Percentiles rank a stretch among this genome's conserved stretches.
These are phyloP conservation scores for Caranx melampygus DNA, from an alignment of 2,113 vertebrate genomes.

Conservation along the genomic window DNA sequence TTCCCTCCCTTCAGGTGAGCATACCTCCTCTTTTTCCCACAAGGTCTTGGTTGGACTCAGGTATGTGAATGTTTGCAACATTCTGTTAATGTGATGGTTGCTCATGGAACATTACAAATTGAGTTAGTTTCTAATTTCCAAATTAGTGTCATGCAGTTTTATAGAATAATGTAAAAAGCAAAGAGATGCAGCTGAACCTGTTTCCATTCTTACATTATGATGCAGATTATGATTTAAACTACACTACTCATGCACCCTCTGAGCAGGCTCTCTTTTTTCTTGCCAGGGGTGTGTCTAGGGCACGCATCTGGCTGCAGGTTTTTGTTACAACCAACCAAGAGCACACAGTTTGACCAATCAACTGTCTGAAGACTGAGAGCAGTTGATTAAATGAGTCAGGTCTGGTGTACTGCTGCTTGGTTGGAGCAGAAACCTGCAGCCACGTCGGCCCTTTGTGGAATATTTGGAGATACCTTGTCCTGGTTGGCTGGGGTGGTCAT, in stretches of 20 bases:
- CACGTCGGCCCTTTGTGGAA: no score
- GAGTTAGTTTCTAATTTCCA: not conserved
- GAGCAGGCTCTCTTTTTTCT: not conserved
- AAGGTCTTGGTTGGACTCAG: not conserved
- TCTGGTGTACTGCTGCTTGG: no score
- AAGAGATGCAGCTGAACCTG: not conserved
- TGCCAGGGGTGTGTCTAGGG: no score
- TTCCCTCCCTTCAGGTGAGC: slow-evolving; percentile 26
- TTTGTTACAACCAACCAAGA: no score
- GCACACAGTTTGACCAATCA: no score
- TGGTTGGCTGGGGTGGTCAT: no score
- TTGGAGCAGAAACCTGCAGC: no score
- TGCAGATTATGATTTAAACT: not conserved
- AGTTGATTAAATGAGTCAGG: no score
- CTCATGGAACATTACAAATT: not conserved
- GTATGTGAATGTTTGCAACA: not conserved
- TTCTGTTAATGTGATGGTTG: no score
- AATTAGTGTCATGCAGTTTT: not conserved
- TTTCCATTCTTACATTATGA: not conserved
- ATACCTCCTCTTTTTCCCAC: not conserved
- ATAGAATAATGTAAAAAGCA: not conserved
- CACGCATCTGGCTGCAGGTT: no score
- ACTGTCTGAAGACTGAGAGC: no score
- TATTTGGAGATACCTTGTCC: no score
- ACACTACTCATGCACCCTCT: not conserved